Evolutionary conservation across 1,140 invertebrate genomes (phyloP).

Genomic region (Procambarus clarkii): DNA sequence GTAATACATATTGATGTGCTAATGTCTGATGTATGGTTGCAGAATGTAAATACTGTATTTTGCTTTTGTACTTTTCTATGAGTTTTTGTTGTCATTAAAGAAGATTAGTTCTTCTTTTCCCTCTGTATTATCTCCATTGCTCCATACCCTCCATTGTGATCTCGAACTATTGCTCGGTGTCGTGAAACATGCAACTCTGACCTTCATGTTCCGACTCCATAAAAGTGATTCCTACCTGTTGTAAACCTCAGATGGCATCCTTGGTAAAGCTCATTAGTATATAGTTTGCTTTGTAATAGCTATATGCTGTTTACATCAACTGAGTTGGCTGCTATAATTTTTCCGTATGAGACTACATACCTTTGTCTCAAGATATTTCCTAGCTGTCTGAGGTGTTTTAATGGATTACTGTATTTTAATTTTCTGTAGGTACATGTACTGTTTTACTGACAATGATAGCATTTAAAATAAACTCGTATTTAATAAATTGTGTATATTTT

Average conservation of each 20-base stretch:
- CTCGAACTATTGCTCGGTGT: too few relatives aligned
- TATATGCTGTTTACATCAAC: neutral
- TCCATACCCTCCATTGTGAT: too few relatives aligned
- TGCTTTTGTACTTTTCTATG: constrained; percentile 21
- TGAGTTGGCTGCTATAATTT: neutral
- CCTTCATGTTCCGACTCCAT: neutral
- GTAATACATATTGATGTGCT: constrained; percentile 20
- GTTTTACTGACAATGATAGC: constrained; percentile 40
- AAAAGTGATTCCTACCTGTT: neutral
- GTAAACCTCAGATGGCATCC: neutral
- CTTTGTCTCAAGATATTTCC: neutral
- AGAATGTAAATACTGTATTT: neutral
- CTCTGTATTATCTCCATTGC: too few relatives aligned
- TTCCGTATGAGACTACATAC: neutral
- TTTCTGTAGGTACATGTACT: neutral
- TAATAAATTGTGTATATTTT: neutral
- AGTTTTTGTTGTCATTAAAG: neutral
- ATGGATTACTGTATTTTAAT: neutral
- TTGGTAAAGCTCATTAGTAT: neutral
- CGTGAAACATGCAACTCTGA: too few relatives aligned
- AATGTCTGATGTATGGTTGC: neutral
- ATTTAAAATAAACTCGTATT: constrained; percentile 38
- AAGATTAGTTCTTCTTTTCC: too few relatives aligned
- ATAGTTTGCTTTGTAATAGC: neutral
- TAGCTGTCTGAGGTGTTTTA: constrained; percentile 4